Percentiles rank a stretch among this genome's conserved stretches.
Conservation (phyloP, 2,113 vertebrate genomes). For the Phylloscopus whistleri region DNA sequence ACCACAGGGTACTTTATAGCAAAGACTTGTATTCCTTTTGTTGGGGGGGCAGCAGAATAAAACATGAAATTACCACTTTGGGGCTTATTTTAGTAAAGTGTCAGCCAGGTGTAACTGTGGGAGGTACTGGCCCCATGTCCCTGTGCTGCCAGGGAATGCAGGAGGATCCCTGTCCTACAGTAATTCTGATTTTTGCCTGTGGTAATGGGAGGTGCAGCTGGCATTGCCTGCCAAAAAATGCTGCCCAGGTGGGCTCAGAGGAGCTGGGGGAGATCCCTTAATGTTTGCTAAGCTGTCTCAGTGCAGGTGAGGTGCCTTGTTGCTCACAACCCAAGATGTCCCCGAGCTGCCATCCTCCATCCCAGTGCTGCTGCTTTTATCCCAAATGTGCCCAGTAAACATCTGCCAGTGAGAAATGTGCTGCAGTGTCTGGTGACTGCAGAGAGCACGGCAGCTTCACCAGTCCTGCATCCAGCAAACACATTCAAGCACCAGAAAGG, state of each 20-base stretch:
- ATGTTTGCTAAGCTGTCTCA: neutral
- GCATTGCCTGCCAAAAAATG: neutral
- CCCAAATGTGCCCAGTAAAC: neutral
- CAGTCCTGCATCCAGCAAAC: neutral
- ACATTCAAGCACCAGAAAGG: neutral
- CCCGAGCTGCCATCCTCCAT: neutral
- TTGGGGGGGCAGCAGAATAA: neutral
- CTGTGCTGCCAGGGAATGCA: neutral
- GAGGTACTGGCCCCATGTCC: neutral
- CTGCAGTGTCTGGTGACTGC: neutral
- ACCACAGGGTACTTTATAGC: neutral
- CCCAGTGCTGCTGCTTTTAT: neutral
- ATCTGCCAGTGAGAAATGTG: neutral
- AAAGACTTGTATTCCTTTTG: neutral
- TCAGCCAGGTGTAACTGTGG: neutral
- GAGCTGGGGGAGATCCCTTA: neutral
- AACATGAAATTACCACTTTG: fast-evolving
- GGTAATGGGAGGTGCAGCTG: neutral
- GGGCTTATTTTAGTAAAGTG: neutral
- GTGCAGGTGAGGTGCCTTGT: neutral
- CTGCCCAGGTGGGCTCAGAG: neutral
- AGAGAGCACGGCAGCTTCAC: neutral
- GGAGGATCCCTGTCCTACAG: neutral
- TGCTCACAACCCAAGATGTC: neutral
- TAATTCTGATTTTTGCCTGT: neutral